These are phyloP conservation scores for Heliconius congener DNA, from an alignment of 1,140 invertebrate species.

Conservation along the genomic window DNA sequence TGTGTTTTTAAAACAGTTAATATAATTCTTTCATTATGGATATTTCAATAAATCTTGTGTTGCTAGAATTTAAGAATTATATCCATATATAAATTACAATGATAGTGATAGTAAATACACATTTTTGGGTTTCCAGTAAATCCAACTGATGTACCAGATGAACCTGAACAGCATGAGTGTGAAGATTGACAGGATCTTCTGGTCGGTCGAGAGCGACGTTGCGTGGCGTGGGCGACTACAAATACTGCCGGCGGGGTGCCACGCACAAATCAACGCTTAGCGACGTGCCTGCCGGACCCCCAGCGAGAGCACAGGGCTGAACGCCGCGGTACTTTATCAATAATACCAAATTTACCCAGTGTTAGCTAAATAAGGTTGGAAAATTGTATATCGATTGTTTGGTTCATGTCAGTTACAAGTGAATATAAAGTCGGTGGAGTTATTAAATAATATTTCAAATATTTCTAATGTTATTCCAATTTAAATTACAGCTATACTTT, in stretches of 20 bases:
- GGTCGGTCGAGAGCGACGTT: slow-evolving; percentile 40
- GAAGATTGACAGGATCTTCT: slow-evolving; percentile 46
- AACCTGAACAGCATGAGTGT: slow-evolving; percentile 33
- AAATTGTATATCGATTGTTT: neutral
- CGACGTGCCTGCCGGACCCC: slow-evolving; percentile 56
- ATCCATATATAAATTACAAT: too few relatives aligned
- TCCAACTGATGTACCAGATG: too few relatives aligned
- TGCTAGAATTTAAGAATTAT: too few relatives aligned
- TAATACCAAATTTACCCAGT: neutral
- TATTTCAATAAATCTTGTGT: too few relatives aligned
- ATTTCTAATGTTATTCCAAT: neutral
- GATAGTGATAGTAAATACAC: too few relatives aligned
- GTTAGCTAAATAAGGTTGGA: neutral
- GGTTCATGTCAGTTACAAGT: neutral
- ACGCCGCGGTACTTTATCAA: slow-evolving; percentile 19
- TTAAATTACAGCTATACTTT: neutral
- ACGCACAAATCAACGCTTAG: slow-evolving; percentile 74
- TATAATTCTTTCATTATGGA: neutral
- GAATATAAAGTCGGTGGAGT: neutral
- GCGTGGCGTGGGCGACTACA: slow-evolving; percentile 62
- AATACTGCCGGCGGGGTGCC: slow-evolving; percentile 72
- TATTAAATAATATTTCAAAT: neutral
- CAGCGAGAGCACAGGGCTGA: slow-evolving; percentile 56
- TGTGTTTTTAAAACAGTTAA: neutral
- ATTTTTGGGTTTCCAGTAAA: too few relatives aligned